Base-by-base conservation (phyloP, 92 coral and sea anemone genomes). In the Porites divaricata region DNA sequence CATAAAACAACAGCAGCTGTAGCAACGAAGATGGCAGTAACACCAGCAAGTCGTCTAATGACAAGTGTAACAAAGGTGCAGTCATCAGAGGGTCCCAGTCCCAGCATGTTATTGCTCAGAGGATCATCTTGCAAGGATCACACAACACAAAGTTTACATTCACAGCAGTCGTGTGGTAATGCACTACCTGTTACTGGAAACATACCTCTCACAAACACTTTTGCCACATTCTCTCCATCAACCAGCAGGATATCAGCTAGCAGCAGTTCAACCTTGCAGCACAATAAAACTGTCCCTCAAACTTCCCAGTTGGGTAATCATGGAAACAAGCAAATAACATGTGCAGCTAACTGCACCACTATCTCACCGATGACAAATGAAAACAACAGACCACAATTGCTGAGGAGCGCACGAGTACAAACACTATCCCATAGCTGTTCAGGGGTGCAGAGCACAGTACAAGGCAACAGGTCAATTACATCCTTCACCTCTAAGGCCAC, bases 1-100 rank as follows among this genome's bases (percentile, higher is more conserved):
- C 7, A 24, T 25, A 56, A 22, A 54, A 67, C 82, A 84, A 12
- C 82, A 54, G 54, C 82, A 84, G 12, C 82, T 66, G 57, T 64
- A 74, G 50, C 80, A 13, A 49, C 53, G 8, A 6, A 19, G 16
- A 70, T 56, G 23, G 8, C 69, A 13, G 52, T 17, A 4, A 14
- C 72, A 59, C 59, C 49, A 15, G 16, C 51, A 48, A 63, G 6
- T 24, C 4, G 24, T 53, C 10, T 25, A 4, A 54, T 57, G 35
- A 22, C 66, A 48, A 56, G 8, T 51, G 16, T 23, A 8, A 20
- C 71, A 45, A 10, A 21, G 1, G 51, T n/a, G 15, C 49, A 49
- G 9, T 64, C 83, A 5, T 51, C 64, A 50, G 68, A 56, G 1
- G 48, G 58, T 15, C 2, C 11, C 9, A 54, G 45, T 35, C 45